phyloP scores from a whole-genome alignment of 2,113 vertebrate species.

The Eretmodus cyanostictus region DNA sequence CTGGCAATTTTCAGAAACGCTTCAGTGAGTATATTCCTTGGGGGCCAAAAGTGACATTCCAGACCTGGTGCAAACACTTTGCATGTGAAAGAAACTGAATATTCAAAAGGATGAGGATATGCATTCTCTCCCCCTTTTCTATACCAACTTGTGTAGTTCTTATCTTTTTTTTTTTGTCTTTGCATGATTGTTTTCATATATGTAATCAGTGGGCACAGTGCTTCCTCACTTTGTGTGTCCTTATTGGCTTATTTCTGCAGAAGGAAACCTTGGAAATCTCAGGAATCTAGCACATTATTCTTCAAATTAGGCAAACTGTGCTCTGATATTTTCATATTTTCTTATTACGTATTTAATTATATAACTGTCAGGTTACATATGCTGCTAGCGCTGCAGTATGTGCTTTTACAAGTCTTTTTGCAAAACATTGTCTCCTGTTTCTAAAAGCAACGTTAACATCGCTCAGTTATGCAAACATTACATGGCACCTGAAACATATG shows the following conservation, averaged over 20 bases:
- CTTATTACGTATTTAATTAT: background rate
- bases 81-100: slow-evolving; percentile 52
- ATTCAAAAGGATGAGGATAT: slow-evolving; percentile 29
- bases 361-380: background rate
- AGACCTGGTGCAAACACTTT: slow-evolving; percentile 38
- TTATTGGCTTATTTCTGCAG: background rate
- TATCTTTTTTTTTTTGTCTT: background rate
- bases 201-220: background rate
- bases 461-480: slow-evolving; percentile 23
- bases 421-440: background rate
- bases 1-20: slow-evolving; percentile 55
- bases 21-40: slow-evolving; percentile 33
- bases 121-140: background rate
- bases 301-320: background rate
- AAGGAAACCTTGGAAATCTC: background rate
- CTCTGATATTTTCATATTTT: background rate
- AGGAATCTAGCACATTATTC: background rate
- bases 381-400: background rate
- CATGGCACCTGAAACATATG: slow-evolving; percentile 7
- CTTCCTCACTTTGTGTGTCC: background rate
- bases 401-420: background rate
- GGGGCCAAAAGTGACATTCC: slow-evolving; percentile 50
- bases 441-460: background rate
- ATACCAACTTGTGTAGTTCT: background rate
- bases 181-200: background rate